Base-by-base conservation (phyloP, 2,113 vertebrate species). In the Apistogramma diplotaenia region DNA sequence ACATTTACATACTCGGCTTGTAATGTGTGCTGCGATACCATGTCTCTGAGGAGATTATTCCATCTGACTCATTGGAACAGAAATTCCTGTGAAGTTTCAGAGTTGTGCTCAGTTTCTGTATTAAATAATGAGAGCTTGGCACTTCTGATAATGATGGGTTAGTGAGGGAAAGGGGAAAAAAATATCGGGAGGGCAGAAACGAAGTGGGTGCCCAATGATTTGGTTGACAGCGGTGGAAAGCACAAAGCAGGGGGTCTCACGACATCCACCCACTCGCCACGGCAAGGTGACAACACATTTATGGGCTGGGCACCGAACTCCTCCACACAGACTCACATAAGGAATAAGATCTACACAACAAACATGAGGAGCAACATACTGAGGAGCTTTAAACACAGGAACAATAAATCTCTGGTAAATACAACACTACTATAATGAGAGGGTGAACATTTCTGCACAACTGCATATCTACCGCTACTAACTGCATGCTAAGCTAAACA, bases 221-320 rank as follows among this genome's bases (percentile, higher is more conserved):
- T 76, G 21, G 61, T 86, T 78, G 79, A 82, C 88, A 88, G 87
- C 40, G 80, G 74, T 88, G 79, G 58, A 88, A 86, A 85, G 76
- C 65, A 51, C 76, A 54, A 74, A 85, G 65, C 85, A 75, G 81
- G 82, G 87, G 89, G 79, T 76, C 91, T 91, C 90, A 90, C 87
- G 89, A 92, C 90, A 86, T 89, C 90, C 89, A 57, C 93, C 91
- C 85, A 92, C 92, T 87, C 88, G 57, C 71, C 71, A 70, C 61
- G 59, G 81, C 61, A 56, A 81, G 70, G 81, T 85, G 74, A 82
- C 84, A 83, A 81, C 83, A 78, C 85, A 77, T 81, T 82, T 55
- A 83, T 82, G 77, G 76, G 82, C 73, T 79, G 79, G 78, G 85
- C 74, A 82, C 27, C 0, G 3, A 60, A 76, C 74, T 76, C 70